A percentile compares a stretch with the other conserved stretches of the same genome.
These are phyloP conservation scores for Drosophila birchii DNA, from an alignment of 2,888 invertebrate species.

Conservation along the genomic window DNA sequence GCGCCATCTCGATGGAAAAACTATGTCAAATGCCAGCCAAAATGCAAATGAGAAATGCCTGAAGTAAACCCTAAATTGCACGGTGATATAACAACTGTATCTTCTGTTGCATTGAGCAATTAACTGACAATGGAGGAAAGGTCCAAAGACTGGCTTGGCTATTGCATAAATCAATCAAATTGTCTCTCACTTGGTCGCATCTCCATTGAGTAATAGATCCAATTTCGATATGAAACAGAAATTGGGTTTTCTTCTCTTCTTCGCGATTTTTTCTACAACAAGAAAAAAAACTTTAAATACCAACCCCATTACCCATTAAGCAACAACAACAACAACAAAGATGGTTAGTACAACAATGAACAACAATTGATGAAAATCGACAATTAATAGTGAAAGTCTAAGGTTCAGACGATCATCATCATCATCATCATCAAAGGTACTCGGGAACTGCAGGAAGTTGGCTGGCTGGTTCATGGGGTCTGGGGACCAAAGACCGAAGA, in stretches of 20 bases:
- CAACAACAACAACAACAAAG: slow-evolving; percentile 38
- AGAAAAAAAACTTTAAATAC: slow-evolving; percentile 72
- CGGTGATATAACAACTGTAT: slow-evolving; percentile 37
- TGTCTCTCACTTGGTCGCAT: slow-evolving; percentile 70
- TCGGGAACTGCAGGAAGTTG: slow-evolving; percentile 66
- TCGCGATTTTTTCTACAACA: slow-evolving; percentile 46
- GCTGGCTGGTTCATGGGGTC: slow-evolving; percentile 7
- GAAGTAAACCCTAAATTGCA: slow-evolving; percentile 29
- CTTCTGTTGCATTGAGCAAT: slow-evolving; percentile 45
- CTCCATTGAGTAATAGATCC: slow-evolving; percentile 78
- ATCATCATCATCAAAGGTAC: slow-evolving; percentile 60
- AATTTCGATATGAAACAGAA: slow-evolving; percentile 79
- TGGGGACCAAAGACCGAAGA: slow-evolving; percentile 25
- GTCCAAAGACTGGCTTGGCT: slow-evolving; percentile 24
- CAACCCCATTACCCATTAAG: slow-evolving; percentile 79
- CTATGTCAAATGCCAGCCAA: slow-evolving; percentile 25
- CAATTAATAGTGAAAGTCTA: slow-evolving; percentile 81
- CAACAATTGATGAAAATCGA: slow-evolving; percentile 78
- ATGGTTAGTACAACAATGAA: slow-evolving; percentile 64
- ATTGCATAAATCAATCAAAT: slow-evolving; percentile 81
- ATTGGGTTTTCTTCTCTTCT: slow-evolving; percentile 53
- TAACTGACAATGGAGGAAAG: slow-evolving; percentile 53
- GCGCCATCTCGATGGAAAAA: background rate
- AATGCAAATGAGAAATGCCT: slow-evolving; percentile 38
- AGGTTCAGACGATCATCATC: slow-evolving; percentile 53